Percentiles rank a stretch among this genome's conserved stretches.
Evolutionary conservation across 2,888 invertebrate species (phyloP).

Genomic region (Nineta flava): DNA sequence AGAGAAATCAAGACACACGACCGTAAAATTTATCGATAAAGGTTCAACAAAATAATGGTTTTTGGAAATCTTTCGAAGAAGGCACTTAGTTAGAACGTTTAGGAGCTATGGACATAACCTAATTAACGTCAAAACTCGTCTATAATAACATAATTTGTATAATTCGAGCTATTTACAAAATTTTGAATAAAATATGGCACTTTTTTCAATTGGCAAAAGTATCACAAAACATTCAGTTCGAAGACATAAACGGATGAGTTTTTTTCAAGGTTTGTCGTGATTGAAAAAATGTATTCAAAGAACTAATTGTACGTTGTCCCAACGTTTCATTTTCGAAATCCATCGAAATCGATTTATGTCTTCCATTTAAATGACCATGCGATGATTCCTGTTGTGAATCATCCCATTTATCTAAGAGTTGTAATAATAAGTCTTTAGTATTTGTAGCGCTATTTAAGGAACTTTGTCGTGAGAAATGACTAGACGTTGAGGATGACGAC

Average conservation of each 20-base stretch:
- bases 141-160: no score
- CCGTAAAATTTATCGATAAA: no score
- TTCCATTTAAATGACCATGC: conserved; percentile 31
- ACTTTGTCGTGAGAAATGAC: conserved; percentile 8
- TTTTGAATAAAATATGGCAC: no score
- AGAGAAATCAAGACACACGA: no score
- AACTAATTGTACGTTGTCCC: conserved; percentile 64
- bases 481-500: not conserved
- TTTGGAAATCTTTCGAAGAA: no score
- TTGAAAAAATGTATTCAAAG: conserved; percentile 65
- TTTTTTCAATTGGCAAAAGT: no score
- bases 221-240: not conserved
- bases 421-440: conserved; percentile 60
- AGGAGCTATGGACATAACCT: no score
- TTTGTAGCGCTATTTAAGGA: conserved; percentile 38
- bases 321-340: conserved; percentile 60
- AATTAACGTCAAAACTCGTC: no score
- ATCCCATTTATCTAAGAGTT: conserved; percentile 63
- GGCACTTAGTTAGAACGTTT: no score
- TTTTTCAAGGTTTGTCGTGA: conserved; percentile 27
- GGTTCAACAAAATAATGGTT: no score
- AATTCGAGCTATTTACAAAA: no score
- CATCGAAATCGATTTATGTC: conserved; percentile 57
- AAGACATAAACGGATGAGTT: conserved; percentile 21
- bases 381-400: conserved; percentile 21